Evolutionary conservation across 2,113 vertebrate genomes (phyloP).

Genomic region (Cervus canadensis): DNA sequence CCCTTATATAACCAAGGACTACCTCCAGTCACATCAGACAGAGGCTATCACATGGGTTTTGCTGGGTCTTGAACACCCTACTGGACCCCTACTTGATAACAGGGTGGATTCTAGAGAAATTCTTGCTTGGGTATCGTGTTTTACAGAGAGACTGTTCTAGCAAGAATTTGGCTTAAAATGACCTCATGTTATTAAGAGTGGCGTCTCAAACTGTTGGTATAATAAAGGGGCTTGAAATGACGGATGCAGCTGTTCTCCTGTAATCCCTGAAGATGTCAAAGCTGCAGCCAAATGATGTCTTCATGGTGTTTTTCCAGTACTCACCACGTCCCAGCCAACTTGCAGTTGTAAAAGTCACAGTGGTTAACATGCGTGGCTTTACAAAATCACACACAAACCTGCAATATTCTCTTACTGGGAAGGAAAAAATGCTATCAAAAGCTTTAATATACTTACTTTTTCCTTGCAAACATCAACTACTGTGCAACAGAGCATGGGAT

Average conservation of each 20-base stretch:
- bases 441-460: neutral
- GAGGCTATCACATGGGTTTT: neutral
- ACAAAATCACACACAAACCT: constrained; percentile 28
- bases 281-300: neutral
- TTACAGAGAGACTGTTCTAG: neutral
- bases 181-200: neutral
- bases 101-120: neutral
- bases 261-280: neutral
- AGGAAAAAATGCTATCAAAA: constrained; percentile 13
- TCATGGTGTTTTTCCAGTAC: constrained; percentile 9
- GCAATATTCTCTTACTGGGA: constrained; percentile 19
- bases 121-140: neutral
- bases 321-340: neutral
- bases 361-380: constrained; percentile 15
- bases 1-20: neutral
- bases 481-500: constrained; percentile 36
- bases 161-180: neutral
- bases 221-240: neutral
- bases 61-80: neutral
- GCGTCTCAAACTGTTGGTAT: neutral
- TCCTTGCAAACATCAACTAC: constrained; percentile 25
- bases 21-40: neutral
- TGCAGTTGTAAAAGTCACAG: constrained; percentile 30
- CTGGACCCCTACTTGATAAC: neutral
- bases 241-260: neutral